Evolutionary conservation across 92 coral and sea anemone genomes (phyloP), one percentile per base, ranked within the genome.

Genomic region (Porites cylindrica): DNA sequence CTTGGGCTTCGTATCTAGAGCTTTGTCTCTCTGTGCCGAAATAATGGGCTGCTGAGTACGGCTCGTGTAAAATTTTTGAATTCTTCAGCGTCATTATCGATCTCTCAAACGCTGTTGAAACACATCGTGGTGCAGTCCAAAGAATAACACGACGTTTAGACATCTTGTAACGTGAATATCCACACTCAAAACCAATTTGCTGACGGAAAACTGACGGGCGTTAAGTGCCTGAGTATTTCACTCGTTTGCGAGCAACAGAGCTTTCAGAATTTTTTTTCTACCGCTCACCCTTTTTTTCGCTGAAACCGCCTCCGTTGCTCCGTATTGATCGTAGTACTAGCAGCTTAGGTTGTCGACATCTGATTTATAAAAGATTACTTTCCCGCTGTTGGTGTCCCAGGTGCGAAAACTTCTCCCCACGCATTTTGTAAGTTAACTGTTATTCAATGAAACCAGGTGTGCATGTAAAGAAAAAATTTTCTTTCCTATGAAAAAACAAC

Each of bases 61-160:
- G 98, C 90, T 96, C 99, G 86, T 96, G 99, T 65, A 96, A 89
- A 68, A 96, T 91, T 77, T 95, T 95, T 13, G 94, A 86, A 80
- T 90, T 90, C 52, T 92, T 90, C 10, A 96, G 91, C 50, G 94
- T 96, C 98, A 95, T 96, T 62, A 96, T 96, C 8, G 98, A 88
- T 47, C 99, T 94, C 73, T 96, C 99, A 81, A 96, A 96, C 50
- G 99, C 99, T 8, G 99, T 96, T 10, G 99, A 97, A 56, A 97
- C 96, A 60, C 98, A 97, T 59, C 99, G 78, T 32, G 99, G 99
- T 51, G 98, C 98, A 0, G 99, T 95, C 99, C 99, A 97, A 19
- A 97, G 91, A 21, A 97, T 73, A 24, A 97, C 85, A 77, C 95
- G 90, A 56, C 86, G 93, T 60, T 85, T 79, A 17, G 96, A 83